Evolutionary conservation across 2,797 vertebrate genomes (phyloP), one percentile per base, ranked within the genome.

Genomic region (Dipus sagitta): DNA sequence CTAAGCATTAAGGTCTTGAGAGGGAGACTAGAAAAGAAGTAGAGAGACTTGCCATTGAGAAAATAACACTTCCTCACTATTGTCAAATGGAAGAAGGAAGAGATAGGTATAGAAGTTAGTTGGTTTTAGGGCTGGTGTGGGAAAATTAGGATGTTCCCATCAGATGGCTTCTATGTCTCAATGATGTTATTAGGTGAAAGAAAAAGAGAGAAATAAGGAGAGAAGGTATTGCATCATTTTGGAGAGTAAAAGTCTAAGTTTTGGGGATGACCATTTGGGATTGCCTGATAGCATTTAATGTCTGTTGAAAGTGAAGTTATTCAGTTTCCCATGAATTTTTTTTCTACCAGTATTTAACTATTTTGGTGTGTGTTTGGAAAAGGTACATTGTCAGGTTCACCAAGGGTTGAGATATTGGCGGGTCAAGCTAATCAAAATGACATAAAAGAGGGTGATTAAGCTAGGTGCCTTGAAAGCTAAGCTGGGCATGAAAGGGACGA

Each of bases 251-350:
- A 76, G 47, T 24, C 38, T 81, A 62, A 77, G 18, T 13, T 62
- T 76, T 88, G 26, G 15, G 52, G 17, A 14, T 89, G 28, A 64
- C 3, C 38, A 65, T 77, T 11, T 89, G 42, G 18, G 28, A 47
- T 68, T 77, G 64, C 67, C 65, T 78, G 54, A 34, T 24, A 88
- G 23, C 24, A 13, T 58, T 85, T 54, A 78, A 11, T 67, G 12
- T 72, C 81, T 10, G 52, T 38, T 75, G 28, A 75, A 20, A 74
- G 32, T 67, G 38, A 81, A 88, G 30, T 28, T 38, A 4, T 67
- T 74, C 62, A 67, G 13, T 67, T 32, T 79, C 72, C 80, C 74
- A 38, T 84, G 65, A 89, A 24, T 80, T 83, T 93, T 83, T 93
- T 68, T 5, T 65, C 52, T 32, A 75, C 12, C 32, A 82, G 18